These are phyloP conservation scores for Leucoraja erinaceus DNA, from an alignment of 2,113 vertebrate species.

Conservation along the genomic window DNA sequence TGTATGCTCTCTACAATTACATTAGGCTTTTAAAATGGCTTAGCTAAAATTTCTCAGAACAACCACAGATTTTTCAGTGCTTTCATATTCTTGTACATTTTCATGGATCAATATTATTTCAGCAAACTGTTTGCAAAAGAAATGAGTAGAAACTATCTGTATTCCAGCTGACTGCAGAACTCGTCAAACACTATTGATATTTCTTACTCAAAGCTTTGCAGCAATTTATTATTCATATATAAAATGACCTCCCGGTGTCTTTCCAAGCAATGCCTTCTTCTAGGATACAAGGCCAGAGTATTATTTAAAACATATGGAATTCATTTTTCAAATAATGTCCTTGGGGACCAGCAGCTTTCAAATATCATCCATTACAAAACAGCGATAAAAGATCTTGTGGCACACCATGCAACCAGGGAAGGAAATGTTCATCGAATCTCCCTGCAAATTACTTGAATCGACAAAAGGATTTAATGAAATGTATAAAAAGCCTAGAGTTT, in stretches of 20 bases:
- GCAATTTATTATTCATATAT: conserved; percentile 11
- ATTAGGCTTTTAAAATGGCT: neutral
- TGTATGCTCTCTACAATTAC: neutral
- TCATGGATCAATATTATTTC: neutral
- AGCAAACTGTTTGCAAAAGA: neutral
- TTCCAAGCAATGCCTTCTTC: too few species aligned
- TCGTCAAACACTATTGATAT: neutral
- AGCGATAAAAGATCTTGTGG: neutral
- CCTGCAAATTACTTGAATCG: neutral
- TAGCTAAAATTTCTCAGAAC: neutral
- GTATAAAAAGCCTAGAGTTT: neutral
- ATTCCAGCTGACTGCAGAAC: neutral
- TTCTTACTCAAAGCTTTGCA: neutral
- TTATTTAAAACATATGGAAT: neutral
- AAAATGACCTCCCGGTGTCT: neutral
- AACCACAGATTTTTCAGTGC: neutral
- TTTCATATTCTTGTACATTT: neutral
- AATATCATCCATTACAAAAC: neutral
- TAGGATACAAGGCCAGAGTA: neutral
- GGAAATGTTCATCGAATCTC: neutral
- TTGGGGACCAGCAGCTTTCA: neutral
- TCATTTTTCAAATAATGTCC: conserved; percentile 8
- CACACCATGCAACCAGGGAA: neutral
- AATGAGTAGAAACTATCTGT: neutral
- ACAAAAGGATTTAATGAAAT: neutral